These are phyloP conservation scores for Pelecanoides urinatrix DNA, from an alignment of 2,113 vertebrate genomes.

Conservation along the genomic window DNA sequence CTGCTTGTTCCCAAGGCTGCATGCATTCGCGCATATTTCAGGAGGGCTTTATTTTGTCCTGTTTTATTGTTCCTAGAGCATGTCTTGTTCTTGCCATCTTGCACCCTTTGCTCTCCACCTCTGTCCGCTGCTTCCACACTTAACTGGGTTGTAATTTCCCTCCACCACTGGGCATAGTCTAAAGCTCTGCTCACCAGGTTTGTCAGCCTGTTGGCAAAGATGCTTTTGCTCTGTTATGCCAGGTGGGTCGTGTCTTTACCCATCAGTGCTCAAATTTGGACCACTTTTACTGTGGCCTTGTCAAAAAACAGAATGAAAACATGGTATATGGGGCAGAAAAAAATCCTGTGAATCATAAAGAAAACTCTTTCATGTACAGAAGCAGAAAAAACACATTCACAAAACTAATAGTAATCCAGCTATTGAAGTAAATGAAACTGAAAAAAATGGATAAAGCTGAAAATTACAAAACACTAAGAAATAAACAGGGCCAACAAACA, in stretches of 20 bases:
- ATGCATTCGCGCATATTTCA: background rate
- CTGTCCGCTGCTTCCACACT: background rate
- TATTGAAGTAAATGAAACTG: slow-evolving; percentile 6
- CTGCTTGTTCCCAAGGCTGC: background rate
- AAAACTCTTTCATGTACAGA: background rate
- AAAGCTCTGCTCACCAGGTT: background rate
- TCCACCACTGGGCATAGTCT: background rate
- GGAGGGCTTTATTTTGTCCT: background rate
- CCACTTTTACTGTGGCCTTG: background rate
- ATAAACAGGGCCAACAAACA: background rate
- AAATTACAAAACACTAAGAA: slow-evolving; percentile 5
- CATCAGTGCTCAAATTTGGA: background rate
- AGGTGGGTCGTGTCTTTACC: background rate
- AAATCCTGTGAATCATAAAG: background rate
- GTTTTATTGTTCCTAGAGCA: background rate
- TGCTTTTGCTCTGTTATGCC: background rate
- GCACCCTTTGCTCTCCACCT: background rate
- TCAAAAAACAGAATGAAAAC: background rate
- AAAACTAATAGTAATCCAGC: background rate
- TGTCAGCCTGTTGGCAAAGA: background rate
- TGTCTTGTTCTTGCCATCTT: background rate
- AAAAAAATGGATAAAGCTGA: background rate
- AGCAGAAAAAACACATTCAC: background rate
- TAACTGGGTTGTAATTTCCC: background rate
- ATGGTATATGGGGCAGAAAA: background rate